phyloP scores from a whole-genome alignment of 2,113 vertebrate species.

The Ammodytes dubius region DNA sequence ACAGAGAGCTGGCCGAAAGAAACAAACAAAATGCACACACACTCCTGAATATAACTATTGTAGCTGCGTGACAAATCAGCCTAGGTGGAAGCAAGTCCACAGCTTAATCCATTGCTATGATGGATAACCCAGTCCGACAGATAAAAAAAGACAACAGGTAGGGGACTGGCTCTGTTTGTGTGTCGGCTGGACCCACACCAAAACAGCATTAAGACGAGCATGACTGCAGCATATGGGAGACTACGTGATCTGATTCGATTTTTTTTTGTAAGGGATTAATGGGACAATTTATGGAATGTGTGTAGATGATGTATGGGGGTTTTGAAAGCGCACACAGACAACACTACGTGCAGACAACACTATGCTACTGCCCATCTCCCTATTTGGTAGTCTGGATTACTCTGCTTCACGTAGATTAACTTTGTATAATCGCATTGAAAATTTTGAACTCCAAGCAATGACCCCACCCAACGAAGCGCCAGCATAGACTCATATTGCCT shows the following conservation, averaged over 20 bases:
- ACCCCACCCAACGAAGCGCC: slow-evolving; percentile 5
- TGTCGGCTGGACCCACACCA: slow-evolving; percentile 11
- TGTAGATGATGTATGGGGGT: slow-evolving; percentile 30
- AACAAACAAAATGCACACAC: slow-evolving; percentile 42
- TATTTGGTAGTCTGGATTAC: slow-evolving; percentile 65
- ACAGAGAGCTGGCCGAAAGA: slow-evolving; percentile 50
- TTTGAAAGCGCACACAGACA: slow-evolving; percentile 12
- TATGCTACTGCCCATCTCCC: slow-evolving; percentile 1
- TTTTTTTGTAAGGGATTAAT: slow-evolving; percentile 52
- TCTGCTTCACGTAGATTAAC: slow-evolving; percentile 72
- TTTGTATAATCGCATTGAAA: slow-evolving; percentile 74
- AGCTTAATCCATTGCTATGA: slow-evolving; percentile 36
- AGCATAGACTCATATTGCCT: slow-evolving; percentile 1
- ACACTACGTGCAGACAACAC: slow-evolving; percentile 4
- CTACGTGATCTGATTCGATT: slow-evolving; percentile 64
- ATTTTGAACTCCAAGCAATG: slow-evolving; percentile 65
- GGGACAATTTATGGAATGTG: slow-evolving; percentile 47
- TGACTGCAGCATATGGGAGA: slow-evolving; percentile 58
- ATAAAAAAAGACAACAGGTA: slow-evolving; percentile 34
- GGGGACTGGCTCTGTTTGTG: slow-evolving; percentile 25
- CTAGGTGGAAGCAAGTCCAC: slow-evolving; percentile 37
- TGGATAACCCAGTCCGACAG: slow-evolving; percentile 35
- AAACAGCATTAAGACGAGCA: slow-evolving; percentile 63
- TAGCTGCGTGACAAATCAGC: slow-evolving; percentile 38
- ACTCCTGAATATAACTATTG: background rate